Base-by-base conservation (phyloP, 1,140 invertebrate species). In the Mya arenaria region DNA sequence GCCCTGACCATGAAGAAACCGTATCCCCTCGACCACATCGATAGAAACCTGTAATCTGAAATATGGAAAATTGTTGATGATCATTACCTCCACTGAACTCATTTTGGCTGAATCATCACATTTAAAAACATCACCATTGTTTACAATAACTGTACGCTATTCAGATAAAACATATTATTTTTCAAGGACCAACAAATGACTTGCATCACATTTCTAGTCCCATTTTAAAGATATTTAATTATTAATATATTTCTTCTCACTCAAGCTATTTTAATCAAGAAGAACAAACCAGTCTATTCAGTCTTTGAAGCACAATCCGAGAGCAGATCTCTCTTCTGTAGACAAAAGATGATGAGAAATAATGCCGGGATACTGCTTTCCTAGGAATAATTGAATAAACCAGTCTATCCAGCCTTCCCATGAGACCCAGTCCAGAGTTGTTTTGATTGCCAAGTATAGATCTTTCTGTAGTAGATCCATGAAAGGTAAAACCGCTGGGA, bases 1-100 rank as follows among this genome's bases (percentile, higher is more conserved):
- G 0, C 97, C 97, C 92, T 94, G 95, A 15, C 96, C 96, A 92
- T 98, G 97, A 19, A 98, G 94, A 93, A 97, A 98, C 37, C 97
- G 94, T 88, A 98, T 97, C 34, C 92, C 92, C 80, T 93, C 92
- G 10, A 93, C 91, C 6, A 93, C 97, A 92, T 98, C 97, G 75
- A 97, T 95, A 0, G 96, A 95, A 74, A 98, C 95, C 90, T 96
- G 94, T 32, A 91, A 84, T 79, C 91, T 92, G 68, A 65, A 93
- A 87, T 83, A 84, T 37, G 81, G 3, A 65, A 69, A 15, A 52
- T 32, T 36, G 58, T 19, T 56, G 32, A 34, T 73, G 15, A 55
- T 23, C 17, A 25, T n/a, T 30, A 19, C 58, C 4, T 4, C 58
- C n/a, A n/a, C n/a, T n/a, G n/a, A n/a, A n/a, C n/a, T n/a, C n/a